Base-by-base conservation (phyloP, 2,113 vertebrate species). In the Rhadina sibilatrix region DNA sequence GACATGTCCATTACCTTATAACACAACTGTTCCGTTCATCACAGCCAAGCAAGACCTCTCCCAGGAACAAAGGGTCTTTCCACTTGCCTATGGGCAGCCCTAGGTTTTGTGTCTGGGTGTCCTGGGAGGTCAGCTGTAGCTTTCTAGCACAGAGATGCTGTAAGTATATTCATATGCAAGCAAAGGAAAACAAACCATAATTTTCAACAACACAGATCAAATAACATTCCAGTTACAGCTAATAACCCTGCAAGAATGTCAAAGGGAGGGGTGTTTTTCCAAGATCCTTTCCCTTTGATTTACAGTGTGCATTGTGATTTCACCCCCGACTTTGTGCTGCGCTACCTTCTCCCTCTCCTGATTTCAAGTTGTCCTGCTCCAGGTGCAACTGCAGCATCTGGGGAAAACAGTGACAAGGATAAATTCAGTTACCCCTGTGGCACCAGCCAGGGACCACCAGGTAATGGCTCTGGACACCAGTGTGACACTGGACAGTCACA, bases 161-260 rank as follows among this genome's bases (percentile, higher is more conserved):
- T 49, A n/a, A 53, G 42, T 77, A 50, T 28, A 76, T 84, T 69
- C 96, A 78, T 72, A 91, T 24, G 56, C 61, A 70, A 31, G 24
- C 78, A 80, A 11, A 95, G 86, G 83, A 94, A 97, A 97, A 96
- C 93, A 95, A 94, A 85, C 69, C 40, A 84, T 81, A 92, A 97
- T 96, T 96, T 96, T 97, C 96, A 96, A 93, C 94, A 95, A 52
- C 44, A 52, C 83, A 96, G 91, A 96, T 93, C 83, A 96, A 97
- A 95, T 96, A 94, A 81, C 97, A 97, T 87, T 96, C 95, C 24
- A 11, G 83, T 82, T 97, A 96, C 90, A 97, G 95, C 94, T 97
- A 97, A 97, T 97, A 96, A 97, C 52, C 75, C 74, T 86, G 50
- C 87, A 94, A 96, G 74, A 75, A 95, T 92, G 93, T 94, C 95